A percentile compares a stretch with the other conserved stretches of the same genome.
Conservation (phyloP, 2,888 invertebrate genomes). For the Stegophylla sp. region DNA sequence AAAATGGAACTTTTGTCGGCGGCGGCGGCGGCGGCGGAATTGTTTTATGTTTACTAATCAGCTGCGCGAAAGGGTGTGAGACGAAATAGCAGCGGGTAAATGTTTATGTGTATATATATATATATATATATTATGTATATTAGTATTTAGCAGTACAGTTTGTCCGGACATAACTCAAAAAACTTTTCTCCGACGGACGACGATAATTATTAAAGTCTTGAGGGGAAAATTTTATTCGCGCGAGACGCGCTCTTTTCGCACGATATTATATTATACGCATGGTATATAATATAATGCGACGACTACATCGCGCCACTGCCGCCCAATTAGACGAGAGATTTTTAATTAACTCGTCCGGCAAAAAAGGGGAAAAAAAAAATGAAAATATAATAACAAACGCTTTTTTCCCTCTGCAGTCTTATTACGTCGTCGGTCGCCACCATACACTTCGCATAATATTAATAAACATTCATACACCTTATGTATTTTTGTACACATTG, state of each 20-base stretch:
- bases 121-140: neutral
- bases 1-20: constrained; percentile 42
- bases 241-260: constrained; percentile 18
- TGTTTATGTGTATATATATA: neutral
- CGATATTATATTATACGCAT: neutral
- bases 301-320: neutral
- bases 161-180: constrained; percentile 55
- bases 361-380: neutral
- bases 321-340: constrained; percentile 48
- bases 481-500: neutral
- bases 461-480: neutral
- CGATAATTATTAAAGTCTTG: constrained; percentile 52
- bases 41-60: constrained; percentile 54
- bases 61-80: constrained; percentile 36
- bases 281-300: constrained; percentile 1
- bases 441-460: neutral
- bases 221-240: constrained; percentile 46
- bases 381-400: neutral
- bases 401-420: neutral
- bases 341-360: constrained; percentile 40
- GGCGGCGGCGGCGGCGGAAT: constrained; percentile 9
- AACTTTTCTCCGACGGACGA: constrained; percentile 4
- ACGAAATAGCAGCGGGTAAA: neutral
- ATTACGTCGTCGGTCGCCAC: neutral
- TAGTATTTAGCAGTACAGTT: neutral